phyloP scores from a whole-genome alignment of 92 coral and sea anemone genomes.

The Ricordea florida region DNA sequence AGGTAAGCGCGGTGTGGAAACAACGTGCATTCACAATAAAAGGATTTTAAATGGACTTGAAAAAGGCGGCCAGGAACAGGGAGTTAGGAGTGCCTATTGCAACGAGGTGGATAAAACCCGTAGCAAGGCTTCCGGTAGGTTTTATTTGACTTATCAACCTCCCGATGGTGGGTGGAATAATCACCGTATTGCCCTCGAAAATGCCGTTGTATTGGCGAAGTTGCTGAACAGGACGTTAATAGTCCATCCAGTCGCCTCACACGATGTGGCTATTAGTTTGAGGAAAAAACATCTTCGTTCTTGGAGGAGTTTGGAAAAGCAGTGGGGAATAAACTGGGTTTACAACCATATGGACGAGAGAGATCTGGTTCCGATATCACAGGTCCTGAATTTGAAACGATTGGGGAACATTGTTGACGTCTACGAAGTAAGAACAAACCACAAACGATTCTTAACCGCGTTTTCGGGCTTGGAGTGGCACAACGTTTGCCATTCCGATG shows the following conservation, averaged over 20 bases:
- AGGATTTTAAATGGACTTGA: neutral
- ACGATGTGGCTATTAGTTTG: slow-evolving; percentile 18
- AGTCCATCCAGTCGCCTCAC: slow-evolving; percentile 50
- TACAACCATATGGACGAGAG: slow-evolving; percentile 50
- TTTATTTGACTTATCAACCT: slow-evolving; percentile 54
- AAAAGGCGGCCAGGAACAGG: neutral
- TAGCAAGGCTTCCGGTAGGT: slow-evolving; percentile 26
- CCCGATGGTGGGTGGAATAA: slow-evolving; percentile 67
- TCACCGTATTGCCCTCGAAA: slow-evolving; percentile 54
- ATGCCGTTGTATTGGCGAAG: slow-evolving; percentile 44
- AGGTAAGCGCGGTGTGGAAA: neutral
- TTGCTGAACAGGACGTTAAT: slow-evolving; percentile 49
- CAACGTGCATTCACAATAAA: neutral
- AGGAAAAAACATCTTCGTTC: slow-evolving; percentile 14
- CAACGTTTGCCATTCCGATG: slow-evolving; percentile 55
- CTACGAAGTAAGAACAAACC: slow-evolving; percentile 55
- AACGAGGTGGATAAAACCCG: slow-evolving; percentile 33
- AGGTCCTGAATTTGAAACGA: slow-evolving; percentile 47
- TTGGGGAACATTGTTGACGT: slow-evolving; percentile 39
- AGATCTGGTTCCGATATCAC: slow-evolving; percentile 59
- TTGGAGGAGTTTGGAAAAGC: slow-evolving; percentile 35
- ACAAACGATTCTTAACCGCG: slow-evolving; percentile 31
- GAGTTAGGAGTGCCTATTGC: neutral
- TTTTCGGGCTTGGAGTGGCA: slow-evolving; percentile 54
- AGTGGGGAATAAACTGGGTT: slow-evolving; percentile 59